These are phyloP conservation scores for Zeus faber DNA, from an alignment of 2,113 vertebrate species.

Conservation along the genomic window DNA sequence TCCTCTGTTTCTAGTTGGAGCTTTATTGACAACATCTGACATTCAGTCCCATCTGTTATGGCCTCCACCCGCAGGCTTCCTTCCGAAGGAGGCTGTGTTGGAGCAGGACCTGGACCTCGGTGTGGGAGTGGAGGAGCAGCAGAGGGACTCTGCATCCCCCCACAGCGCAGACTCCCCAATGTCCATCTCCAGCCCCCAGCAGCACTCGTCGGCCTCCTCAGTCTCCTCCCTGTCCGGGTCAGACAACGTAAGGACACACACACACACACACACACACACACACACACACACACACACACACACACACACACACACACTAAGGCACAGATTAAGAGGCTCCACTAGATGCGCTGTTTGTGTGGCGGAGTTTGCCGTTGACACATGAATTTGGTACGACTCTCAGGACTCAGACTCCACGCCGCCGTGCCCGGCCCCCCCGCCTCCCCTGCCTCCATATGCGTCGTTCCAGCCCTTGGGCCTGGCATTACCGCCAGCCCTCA, in stretches of 20 bases:
- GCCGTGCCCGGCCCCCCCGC: constrained; percentile 74
- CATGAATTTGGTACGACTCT: not conserved
- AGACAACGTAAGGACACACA: constrained; percentile 83
- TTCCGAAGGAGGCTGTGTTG: constrained; percentile 21
- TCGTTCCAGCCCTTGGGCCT: constrained; percentile 80
- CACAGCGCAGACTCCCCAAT: constrained; percentile 82
- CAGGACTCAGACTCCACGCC: constrained; percentile 93
- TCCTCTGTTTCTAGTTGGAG: too few relatives aligned
- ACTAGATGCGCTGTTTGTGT: too few relatives aligned
- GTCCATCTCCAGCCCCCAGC: constrained; percentile 85
- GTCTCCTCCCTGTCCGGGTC: constrained; percentile 92
- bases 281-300: not conserved
- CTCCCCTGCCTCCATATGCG: constrained; percentile 80
- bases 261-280: not conserved
- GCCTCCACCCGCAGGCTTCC: constrained; percentile 1
- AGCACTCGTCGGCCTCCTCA: constrained; percentile 86
- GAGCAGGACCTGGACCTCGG: constrained; percentile 34
- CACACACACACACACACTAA: not conserved
- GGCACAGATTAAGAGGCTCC: too few relatives aligned
- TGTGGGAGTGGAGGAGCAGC: constrained; percentile 62
- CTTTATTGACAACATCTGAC: too few relatives aligned
- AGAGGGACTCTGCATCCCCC: constrained; percentile 78
- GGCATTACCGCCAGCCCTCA: constrained; percentile 78
- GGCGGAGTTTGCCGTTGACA: not conserved
- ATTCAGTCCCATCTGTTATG: too few relatives aligned